Conservation (phyloP, 2,888 invertebrate species). For the Geotrupes spiniger region DNA sequence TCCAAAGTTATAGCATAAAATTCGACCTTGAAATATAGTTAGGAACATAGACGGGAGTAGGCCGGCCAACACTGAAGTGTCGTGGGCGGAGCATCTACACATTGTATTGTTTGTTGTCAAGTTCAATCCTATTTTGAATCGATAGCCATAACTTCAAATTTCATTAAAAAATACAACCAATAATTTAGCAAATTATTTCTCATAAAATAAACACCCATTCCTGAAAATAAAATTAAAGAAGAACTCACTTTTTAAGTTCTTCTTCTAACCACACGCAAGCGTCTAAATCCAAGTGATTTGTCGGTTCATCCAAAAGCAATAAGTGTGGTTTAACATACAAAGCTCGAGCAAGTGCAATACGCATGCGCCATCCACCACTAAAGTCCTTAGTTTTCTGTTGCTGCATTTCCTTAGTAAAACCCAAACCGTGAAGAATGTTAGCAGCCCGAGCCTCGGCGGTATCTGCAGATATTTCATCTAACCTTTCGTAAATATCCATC, state of each 20-base stretch:
- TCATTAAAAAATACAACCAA: too few species aligned
- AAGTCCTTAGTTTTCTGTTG: slow-evolving; percentile 82
- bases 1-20: too few species aligned
- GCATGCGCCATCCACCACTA: slow-evolving; percentile 97
- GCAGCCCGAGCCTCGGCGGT: slow-evolving; percentile 94
- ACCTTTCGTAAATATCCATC: slow-evolving; percentile 95
- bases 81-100: too few species aligned
- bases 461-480: slow-evolving; percentile 95
- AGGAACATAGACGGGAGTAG: too few species aligned
- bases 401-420: slow-evolving; percentile 88
- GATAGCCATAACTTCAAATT: too few species aligned
- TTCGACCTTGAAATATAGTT: too few species aligned
- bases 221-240: too few species aligned
- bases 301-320: slow-evolving; percentile 94
- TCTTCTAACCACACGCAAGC: slow-evolving; percentile 99
- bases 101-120: too few species aligned
- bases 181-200: too few species aligned
- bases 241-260: slow-evolving; percentile 80
- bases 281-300: slow-evolving; percentile 97
- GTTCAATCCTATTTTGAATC: too few species aligned
- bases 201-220: too few species aligned
- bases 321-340: slow-evolving; percentile 97
- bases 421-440: slow-evolving; percentile 92
- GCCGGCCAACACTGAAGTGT: too few species aligned
- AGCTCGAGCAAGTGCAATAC: slow-evolving; percentile 95